A percentile compares a stretch with the other conserved stretches of the same genome.
Conservation (phyloP, 35 echinoderm and acorn worm genomes). For the Antedon bifida region DNA sequence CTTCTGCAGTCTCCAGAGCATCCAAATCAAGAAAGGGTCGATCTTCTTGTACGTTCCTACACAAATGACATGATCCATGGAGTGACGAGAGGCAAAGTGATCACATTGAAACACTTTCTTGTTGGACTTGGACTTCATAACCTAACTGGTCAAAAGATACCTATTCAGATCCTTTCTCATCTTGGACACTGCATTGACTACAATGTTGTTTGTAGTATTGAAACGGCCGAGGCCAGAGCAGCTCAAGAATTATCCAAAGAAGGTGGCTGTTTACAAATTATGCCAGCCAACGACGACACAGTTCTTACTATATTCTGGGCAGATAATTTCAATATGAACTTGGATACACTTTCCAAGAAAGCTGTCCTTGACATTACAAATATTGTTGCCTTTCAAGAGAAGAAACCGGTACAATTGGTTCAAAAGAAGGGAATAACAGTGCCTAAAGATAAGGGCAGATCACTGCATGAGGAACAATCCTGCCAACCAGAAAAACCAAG, state of each 20-base stretch:
- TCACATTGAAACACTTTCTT: conserved; percentile 37
- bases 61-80: conserved; percentile 24
- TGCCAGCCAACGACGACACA: conserved; percentile 11
- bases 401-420: conserved; percentile 5
- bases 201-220: conserved; percentile 18
- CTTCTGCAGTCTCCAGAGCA: conserved; percentile 14
- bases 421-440: not conserved
- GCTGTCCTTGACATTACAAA: conserved; percentile 13
- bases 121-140: conserved; percentile 29
- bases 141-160: conserved; percentile 23
- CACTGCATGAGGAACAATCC: not conserved
- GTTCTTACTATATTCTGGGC: conserved; percentile 16
- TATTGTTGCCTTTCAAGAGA: conserved; percentile 18
- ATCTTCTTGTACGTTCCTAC: not conserved
- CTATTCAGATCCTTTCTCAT: conserved; percentile 24
- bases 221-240: conserved; percentile 21
- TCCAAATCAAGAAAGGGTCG: not conserved
- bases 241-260: not conserved
- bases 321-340: conserved; percentile 17
- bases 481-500: not conserved
- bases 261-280: not conserved
- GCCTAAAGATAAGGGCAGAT: not conserved
- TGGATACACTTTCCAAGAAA: conserved; percentile 14
- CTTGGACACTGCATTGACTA: conserved; percentile 23
- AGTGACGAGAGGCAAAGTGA: conserved; percentile 18